Conservation (phyloP, 2,888 invertebrate genomes). For the Scrobipalpa atriplicella region DNA sequence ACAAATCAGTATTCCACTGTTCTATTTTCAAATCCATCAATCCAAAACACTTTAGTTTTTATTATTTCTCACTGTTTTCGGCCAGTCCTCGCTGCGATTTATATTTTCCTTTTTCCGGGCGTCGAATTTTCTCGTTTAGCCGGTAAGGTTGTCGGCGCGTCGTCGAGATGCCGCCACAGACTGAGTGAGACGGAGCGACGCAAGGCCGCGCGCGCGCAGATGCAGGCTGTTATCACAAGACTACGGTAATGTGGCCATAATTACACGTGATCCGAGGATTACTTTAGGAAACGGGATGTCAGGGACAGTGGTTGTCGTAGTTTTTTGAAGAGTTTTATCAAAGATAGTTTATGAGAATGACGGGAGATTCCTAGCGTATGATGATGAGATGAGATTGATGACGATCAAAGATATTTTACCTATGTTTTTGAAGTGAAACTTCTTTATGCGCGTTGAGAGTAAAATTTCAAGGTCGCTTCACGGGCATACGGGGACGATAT, state of each 20-base stretch:
- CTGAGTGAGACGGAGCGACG: slow-evolving; percentile 45
- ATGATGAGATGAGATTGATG: too few relatives aligned
- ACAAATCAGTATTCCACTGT: neutral
- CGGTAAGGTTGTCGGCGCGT: slow-evolving; percentile 13
- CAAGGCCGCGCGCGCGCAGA: slow-evolving; percentile 63
- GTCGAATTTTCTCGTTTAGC: neutral
- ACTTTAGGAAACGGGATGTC: too few relatives aligned
- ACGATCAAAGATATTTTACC: too few relatives aligned
- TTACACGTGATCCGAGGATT: slow-evolving; percentile 32
- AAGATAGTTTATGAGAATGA: too few relatives aligned
- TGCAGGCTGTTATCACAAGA: slow-evolving; percentile 71
- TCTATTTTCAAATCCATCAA: neutral
- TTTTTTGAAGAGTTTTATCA: too few relatives aligned
- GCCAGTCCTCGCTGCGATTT: neutral
- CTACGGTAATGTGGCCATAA: slow-evolving; percentile 39
- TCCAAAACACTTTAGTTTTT: neutral
- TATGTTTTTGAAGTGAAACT: too few relatives aligned
- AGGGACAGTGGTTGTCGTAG: too few relatives aligned
- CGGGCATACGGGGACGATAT: too few relatives aligned
- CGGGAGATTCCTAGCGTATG: too few relatives aligned
- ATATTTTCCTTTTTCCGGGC: neutral
- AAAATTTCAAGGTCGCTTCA: too few relatives aligned
- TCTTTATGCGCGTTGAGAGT: too few relatives aligned
- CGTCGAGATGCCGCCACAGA: slow-evolving; percentile 42
- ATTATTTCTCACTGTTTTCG: neutral